Evolutionary conservation across 2,113 vertebrate genomes (phyloP), one percentile per base, ranked within the genome.

Genomic region (Sinocyclocheilus grahami): DNA sequence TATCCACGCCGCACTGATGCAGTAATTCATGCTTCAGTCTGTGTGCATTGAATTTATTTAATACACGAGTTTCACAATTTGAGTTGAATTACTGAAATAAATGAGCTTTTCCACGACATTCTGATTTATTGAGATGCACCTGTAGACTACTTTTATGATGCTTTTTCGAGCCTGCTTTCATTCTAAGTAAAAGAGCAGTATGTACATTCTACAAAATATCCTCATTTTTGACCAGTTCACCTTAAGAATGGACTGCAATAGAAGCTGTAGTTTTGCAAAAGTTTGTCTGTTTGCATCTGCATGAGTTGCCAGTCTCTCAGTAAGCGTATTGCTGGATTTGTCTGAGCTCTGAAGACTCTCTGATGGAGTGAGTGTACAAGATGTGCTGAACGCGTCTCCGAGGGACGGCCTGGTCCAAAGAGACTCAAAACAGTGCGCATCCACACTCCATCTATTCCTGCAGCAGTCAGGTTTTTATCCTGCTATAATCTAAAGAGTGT

Each of bases 381-480:
- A 39, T 76, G 85, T 71, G 74, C 82, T 65, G 63, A 51, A 76
- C 46, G 69, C 71, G 55, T 53, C 85, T 51, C 33, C 22, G 46
- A 86, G 75, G 42, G 58, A 86, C 33, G 58, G 55, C 76, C 83
- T 63, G 84, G 62, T 71, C 60, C 53, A 63, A 82, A 16, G 20
- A 83, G 72, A 77, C 63, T 86, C 48, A 87, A 76, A 69, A 85
- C 48, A 39, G 33, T 20, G 67, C 16, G 27, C 82, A 78, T 48
- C 62, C 53, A 51, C 46, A 69, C 51, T 42, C 51, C 22, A 80
- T 84, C 71, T 33, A 53, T 46, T 14, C 69, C n/a, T 78, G 80
- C 78, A 46, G 63, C 79, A 53, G 74, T 86, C 84, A 85, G 87
- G 63, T 79, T 87, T 87, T 89, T 77, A 58, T 78, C 37, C 78